A percentile compares a stretch with the other conserved stretches of the same genome.
Conservation (phyloP, 2,113 vertebrate genomes). For the Tragulus kanchil region DNA sequence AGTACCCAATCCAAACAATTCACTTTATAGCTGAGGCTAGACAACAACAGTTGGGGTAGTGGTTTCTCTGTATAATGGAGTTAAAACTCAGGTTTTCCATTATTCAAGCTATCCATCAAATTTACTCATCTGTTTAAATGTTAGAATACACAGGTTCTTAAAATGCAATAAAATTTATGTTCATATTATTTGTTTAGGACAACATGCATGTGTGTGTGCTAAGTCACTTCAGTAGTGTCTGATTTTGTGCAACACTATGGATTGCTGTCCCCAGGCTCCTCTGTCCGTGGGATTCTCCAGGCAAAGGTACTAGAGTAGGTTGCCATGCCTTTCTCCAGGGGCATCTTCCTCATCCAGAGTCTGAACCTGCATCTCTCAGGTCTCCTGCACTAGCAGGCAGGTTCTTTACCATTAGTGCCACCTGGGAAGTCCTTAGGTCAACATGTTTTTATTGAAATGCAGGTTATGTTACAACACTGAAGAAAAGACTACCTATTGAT, state of each 20-base stretch:
- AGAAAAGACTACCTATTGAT: background rate
- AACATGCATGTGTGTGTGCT: background rate
- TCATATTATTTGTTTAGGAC: background rate
- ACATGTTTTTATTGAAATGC: background rate
- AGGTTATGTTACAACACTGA: background rate
- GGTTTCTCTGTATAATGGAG: background rate
- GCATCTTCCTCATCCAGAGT: no score
- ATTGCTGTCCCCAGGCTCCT: no score
- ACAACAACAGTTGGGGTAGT: background rate
- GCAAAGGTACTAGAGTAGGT: no score
- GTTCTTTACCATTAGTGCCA: no score
- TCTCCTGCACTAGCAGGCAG: no score
- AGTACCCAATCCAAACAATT: background rate
- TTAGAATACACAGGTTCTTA: background rate
- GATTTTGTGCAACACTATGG: no score
- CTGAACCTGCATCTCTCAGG: no score
- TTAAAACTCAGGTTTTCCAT: background rate
- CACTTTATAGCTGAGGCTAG: background rate
- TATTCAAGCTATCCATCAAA: background rate
- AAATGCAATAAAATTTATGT: background rate
- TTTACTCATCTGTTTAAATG: background rate
- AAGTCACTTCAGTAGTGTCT: no score
- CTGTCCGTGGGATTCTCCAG: no score
- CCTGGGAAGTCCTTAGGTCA: no score
- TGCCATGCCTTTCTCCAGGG: no score